Base-by-base conservation (phyloP, 2,113 vertebrate species). In the Micronycteris hirsuta region DNA sequence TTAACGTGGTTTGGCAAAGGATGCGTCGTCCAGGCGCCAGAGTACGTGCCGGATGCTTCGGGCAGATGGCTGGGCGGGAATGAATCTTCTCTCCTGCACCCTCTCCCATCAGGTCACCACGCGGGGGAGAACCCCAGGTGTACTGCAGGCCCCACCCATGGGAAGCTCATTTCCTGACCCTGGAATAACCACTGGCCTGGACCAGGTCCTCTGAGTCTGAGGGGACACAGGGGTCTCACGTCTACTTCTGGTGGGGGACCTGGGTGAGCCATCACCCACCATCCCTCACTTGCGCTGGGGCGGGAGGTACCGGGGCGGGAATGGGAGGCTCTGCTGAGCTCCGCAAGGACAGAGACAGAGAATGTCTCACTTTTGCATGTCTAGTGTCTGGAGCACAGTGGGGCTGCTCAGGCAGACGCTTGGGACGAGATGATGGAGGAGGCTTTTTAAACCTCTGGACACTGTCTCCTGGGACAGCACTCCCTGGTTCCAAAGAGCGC, bases 1-100 rank as follows among this genome's bases (percentile, higher is more conserved):
- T 94, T 96, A 97, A 96, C 93, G 81, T 94, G 95, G 92, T 71
- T 97, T 98, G 98, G 98, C 98, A 97, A 94, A 93, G 95, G 96
- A 41, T 1, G 4, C 70, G 19, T 89, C 63, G 26, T 28, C 70
- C 74, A 80, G 61, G 96, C 93, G 97, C 94, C 97, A 96, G 17
- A 24, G 90, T 71, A 26, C 80, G 87, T 95, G 95, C 5, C 31
- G 33, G 74, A 80, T 78, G 95, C 94, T 91, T 97, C 7, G 3
- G 96, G 96, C 98, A 98, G 97, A 97, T 97, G 98, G 98, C 83
- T 92, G 68, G 89, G 94, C 1, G 6, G 65, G 95, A 54, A 41
- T 1, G 93, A 94, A 68, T 93, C 68, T 86, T 94, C 76, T 65
- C 95, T 58, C 16, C 41, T 2, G 54, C 5, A 52, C n/a, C 97